Evolutionary conservation across 1,140 invertebrate genomes (phyloP).

Genomic region (Gryon sp.): DNA sequence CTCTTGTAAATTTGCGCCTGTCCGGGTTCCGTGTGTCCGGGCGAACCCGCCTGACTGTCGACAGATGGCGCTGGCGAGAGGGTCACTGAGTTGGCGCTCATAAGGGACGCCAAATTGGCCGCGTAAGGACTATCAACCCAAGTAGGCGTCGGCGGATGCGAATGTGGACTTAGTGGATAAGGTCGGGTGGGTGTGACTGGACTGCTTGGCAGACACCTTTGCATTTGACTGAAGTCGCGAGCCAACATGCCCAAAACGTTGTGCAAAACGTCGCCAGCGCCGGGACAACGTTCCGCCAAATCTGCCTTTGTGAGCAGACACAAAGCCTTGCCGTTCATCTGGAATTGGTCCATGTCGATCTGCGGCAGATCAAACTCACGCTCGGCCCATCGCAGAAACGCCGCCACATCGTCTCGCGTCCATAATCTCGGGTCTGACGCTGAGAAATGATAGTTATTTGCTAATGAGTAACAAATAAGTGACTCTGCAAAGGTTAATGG

Average conservation of each 20-base stretch:
- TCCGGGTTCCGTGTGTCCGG: slow-evolving; percentile 83
- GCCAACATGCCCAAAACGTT: slow-evolving; percentile 94
- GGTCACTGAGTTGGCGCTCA: slow-evolving; percentile 90
- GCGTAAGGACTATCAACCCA: slow-evolving; percentile 86
- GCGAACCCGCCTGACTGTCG: slow-evolving; percentile 91
- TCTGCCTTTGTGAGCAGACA: slow-evolving; percentile 94
- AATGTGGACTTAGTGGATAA: slow-evolving; percentile 86
- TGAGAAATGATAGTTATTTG: slow-evolving; percentile 73
- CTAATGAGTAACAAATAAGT: slow-evolving; percentile 61
- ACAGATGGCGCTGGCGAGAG: slow-evolving; percentile 93
- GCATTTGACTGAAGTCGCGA: slow-evolving; percentile 87
- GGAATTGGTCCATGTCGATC: slow-evolving; percentile 96
- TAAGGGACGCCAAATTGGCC: slow-evolving; percentile 81
- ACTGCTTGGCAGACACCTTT: slow-evolving; percentile 88
- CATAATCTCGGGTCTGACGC: slow-evolving; percentile 93
- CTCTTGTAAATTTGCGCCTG: slow-evolving; percentile 75
- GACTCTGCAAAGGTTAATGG: slow-evolving; percentile 56
- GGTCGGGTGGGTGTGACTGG: slow-evolving; percentile 92
- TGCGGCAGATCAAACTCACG: slow-evolving; percentile 94
- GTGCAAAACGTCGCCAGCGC: slow-evolving; percentile 94
- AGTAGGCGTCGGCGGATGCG: slow-evolving; percentile 88
- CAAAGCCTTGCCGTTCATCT: slow-evolving; percentile 98
- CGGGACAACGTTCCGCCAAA: slow-evolving; percentile 92
- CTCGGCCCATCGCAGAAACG: slow-evolving; percentile 95
- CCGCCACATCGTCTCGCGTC: slow-evolving; percentile 92